A percentile compares a stretch with the other conserved stretches of the same genome.
phyloP scores from a whole-genome alignment of 30 jellyfish, hydroid and myxozoan genomes.

The Aurelia sp. region DNA sequence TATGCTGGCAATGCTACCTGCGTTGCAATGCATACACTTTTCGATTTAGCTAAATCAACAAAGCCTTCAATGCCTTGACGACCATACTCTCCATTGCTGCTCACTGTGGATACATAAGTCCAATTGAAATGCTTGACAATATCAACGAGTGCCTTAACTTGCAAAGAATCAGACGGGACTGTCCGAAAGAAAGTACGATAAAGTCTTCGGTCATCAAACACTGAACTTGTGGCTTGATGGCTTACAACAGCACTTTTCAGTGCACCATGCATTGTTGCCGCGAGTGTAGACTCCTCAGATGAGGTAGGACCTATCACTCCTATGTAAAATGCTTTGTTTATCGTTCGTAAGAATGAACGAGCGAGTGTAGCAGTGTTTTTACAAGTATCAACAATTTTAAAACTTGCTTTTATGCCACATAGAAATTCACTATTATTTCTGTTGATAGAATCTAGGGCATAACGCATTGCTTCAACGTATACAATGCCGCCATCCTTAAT shows the following conservation, averaged over 20 bases:
- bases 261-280: not conserved
- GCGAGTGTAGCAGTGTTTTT: conserved; percentile 1
- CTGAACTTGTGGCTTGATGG: conserved; percentile 15
- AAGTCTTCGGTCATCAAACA: not conserved
- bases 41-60: not conserved
- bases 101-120: conserved; percentile 54
- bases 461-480: conserved; percentile 23
- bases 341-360: not conserved
- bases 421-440: conserved; percentile 4
- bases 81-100: conserved; percentile 38
- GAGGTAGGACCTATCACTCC: conserved; percentile 20
- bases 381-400: conserved; percentile 2
- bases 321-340: not conserved
- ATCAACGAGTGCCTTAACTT: conserved; percentile 39
- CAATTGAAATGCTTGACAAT: conserved; percentile 51
- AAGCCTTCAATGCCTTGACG: conserved; percentile 11
- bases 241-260: not conserved
- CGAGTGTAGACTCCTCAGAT: conserved; percentile 9
- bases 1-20: conserved; percentile 1
- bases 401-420: not conserved
- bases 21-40: conserved; percentile 35
- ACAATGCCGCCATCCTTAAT: conserved; percentile 5
- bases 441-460: not conserved
- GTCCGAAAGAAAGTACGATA: conserved; percentile 39
- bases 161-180: conserved; percentile 30